A percentile compares a stretch with the other conserved stretches of the same genome.
Conservation (phyloP, 2,797 vertebrate genomes). For the Neomorphus geoffroyi region DNA sequence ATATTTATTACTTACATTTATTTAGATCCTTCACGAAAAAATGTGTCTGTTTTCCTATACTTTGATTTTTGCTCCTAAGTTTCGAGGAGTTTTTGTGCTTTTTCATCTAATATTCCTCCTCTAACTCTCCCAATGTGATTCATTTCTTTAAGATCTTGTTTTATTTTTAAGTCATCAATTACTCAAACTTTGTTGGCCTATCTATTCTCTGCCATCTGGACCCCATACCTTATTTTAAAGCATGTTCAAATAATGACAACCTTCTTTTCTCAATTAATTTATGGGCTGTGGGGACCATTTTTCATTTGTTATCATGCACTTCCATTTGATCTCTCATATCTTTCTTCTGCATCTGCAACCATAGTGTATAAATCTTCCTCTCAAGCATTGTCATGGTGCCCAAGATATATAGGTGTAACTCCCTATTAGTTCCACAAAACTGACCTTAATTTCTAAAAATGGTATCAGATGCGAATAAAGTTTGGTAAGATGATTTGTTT, state of each 20-base stretch:
- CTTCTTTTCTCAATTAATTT: conserved; percentile 92
- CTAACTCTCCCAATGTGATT: conserved; percentile 83
- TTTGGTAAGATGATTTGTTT: conserved; percentile 83
- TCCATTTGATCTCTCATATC: conserved; percentile 92
- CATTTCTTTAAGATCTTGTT: conserved; percentile 83
- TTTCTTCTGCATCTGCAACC: conserved; percentile 86
- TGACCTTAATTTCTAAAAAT: conserved; percentile 88
- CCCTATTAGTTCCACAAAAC: conserved; percentile 86
- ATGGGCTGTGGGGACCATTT: conserved; percentile 85
- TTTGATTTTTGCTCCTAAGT: conserved; percentile 60
- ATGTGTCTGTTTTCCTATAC: conserved; percentile 49
- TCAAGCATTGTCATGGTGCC: conserved; percentile 82
- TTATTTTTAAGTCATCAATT: conserved; percentile 96
- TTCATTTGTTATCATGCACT: conserved; percentile 90
- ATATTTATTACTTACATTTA: conserved; percentile 55
- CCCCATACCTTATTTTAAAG: conserved; percentile 90
- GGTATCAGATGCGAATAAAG: conserved; percentile 87
- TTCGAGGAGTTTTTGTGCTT: conserved; percentile 59
- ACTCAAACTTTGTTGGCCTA: conserved; percentile 89
- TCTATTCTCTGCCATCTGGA: conserved; percentile 90
- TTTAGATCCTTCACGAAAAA: conserved; percentile 52
- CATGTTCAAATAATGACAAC: conserved; percentile 91
- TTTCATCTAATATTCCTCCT: conserved; percentile 81
- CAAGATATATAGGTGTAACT: conserved; percentile 86
- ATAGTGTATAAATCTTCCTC: conserved; percentile 91